Conservation (phyloP, 2,888 invertebrate genomes). For the Archips crataeganus region DNA sequence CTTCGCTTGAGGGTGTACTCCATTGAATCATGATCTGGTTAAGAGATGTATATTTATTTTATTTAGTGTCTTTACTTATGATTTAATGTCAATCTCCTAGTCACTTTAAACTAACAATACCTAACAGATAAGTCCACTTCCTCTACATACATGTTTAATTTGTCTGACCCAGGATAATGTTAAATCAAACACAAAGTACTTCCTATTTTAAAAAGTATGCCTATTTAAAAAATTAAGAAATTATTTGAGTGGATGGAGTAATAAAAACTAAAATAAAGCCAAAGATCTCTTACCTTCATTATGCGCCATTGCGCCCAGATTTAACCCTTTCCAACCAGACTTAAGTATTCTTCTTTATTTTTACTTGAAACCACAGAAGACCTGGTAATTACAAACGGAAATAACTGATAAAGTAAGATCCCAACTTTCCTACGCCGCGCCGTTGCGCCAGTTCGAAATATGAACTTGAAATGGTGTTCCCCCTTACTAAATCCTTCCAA, state of each 20-base stretch:
- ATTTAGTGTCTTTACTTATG: not conserved
- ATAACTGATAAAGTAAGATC: constrained; percentile 41
- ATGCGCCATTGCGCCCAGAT: constrained; percentile 23
- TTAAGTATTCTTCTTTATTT: not conserved
- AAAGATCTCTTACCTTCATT: constrained; percentile 30
- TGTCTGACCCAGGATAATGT: no score
- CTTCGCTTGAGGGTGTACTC: constrained; percentile 65
- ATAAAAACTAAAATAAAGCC: not conserved
- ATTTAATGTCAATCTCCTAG: not conserved
- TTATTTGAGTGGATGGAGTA: not conserved
- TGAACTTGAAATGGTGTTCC: constrained; percentile 59
- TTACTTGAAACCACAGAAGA: constrained; percentile 23
- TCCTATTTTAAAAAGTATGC: no score
- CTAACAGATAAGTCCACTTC: no score
- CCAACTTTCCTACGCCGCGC: constrained; percentile 58
- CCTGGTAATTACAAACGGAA: constrained; percentile 12
- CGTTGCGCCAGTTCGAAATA: constrained; percentile 60
- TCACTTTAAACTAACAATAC: no score
- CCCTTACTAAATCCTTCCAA: constrained; percentile 59
- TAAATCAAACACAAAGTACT: no score
- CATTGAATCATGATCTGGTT: constrained; percentile 50
- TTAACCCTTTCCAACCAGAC: no score
- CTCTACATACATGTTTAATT: no score
- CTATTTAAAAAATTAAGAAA: no score
- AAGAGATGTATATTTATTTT: no score